Evolutionary conservation across 2,113 vertebrate genomes (phyloP).

Genomic region (Phyllostomus hastatus): DNA sequence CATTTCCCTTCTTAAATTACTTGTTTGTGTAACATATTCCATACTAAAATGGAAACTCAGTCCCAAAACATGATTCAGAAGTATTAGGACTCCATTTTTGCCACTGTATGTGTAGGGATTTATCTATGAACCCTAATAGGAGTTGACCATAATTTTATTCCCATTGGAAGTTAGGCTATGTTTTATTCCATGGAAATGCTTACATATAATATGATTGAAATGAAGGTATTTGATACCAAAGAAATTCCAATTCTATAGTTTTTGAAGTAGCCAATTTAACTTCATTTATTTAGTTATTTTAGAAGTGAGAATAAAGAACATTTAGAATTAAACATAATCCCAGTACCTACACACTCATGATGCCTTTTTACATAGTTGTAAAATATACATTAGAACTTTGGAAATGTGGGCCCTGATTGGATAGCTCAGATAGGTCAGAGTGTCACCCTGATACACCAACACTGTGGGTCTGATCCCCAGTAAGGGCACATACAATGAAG

Average conservation of each 20-base stretch:
- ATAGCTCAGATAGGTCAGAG: too few species aligned
- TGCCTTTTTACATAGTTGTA: neutral
- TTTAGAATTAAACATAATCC: neutral
- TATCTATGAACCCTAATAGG: neutral
- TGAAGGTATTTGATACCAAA: neutral
- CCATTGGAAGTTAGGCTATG: neutral
- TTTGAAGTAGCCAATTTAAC: neutral
- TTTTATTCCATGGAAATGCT: neutral
- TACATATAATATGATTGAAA: neutral
- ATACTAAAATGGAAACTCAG: neutral
- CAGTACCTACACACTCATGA: neutral
- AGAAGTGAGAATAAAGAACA: neutral
- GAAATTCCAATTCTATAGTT: neutral
- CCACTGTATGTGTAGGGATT: neutral
- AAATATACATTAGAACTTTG: neutral
- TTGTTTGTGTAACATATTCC: neutral
- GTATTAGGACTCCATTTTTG: neutral
- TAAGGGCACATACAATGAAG: too few species aligned
- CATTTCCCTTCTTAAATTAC: neutral
- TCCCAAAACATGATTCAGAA: neutral
- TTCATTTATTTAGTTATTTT: neutral
- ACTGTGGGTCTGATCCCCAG: too few species aligned
- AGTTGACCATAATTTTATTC: neutral
- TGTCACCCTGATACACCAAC: too few species aligned
- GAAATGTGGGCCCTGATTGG: too few species aligned